Evolutionary conservation across 1,140 invertebrate species (phyloP), one percentile per base, ranked within the genome.

Genomic region (Bilobella aurantiaca): DNA sequence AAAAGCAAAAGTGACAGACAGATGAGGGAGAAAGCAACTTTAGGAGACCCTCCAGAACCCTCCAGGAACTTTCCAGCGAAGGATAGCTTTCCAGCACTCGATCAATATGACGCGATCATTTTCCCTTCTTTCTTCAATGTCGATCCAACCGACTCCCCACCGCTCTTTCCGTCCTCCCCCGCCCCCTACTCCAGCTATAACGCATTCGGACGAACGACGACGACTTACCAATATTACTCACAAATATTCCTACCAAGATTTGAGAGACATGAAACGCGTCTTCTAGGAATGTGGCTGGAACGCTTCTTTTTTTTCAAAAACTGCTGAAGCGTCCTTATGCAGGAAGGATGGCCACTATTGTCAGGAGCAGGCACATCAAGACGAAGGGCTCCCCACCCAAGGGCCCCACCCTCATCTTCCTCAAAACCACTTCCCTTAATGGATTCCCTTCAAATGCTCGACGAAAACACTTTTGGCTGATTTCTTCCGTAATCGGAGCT

Each of bases 1-100:
- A 53, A 53, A 53, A 53, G 49, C 49, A 53, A 53, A 53, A 53
- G 49, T 53, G 49, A 53, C 49, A 53, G 49, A 53, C 49, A 53
- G 49, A 23, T 12, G 49, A 53, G 3, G 49, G 49, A 23, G 49
- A 53, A 53, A 53, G 49, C 49, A 42, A 42, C 34, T 42, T 18
- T 18, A 42, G 18, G 34, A 12, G 18, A 42, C 34, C 8, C 34
- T 12, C n/a, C 8, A 18, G 34, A 42, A 18, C 8, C 18, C 25
- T 5, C 49, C 5, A 8, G 49, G 49, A 12, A 23, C 23, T 23
- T 53, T 23, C 49, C 14, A 53, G 18, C 8, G 34, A 5, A 8
- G 14, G 49, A 53, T 53, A 53, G 49, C 14, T 53, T 53, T 53
- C 23, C 21, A 5, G 5, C 49, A 5, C 21, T 23, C 49, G 49